Percentiles rank a stretch among this genome's conserved stretches.
These are phyloP conservation scores for Brachionus sp. DNA, from an alignment of 1,140 invertebrate species.

Conservation along the genomic window DNA sequence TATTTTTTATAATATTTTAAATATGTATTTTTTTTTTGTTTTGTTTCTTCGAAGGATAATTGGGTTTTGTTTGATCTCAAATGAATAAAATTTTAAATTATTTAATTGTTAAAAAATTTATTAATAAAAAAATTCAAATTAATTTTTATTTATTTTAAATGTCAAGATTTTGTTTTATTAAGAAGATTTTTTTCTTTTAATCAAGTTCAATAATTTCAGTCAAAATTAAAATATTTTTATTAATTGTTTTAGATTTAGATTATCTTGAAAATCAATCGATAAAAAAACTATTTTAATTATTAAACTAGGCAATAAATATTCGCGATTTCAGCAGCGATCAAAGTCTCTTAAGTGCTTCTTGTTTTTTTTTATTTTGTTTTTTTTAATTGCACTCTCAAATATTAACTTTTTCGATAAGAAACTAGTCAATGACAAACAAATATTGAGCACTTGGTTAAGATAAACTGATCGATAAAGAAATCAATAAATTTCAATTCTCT, in stretches of 20 bases:
- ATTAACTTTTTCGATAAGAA: conserved; percentile 23
- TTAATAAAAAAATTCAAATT: not conserved
- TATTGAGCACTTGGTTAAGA: conserved; percentile 25
- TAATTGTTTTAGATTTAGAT: conserved; percentile 25
- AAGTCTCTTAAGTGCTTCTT: conserved; percentile 43
- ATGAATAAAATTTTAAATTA: conserved; percentile 9
- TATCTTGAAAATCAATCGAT: conserved; percentile 15
- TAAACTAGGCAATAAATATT: not conserved
- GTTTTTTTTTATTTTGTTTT: not conserved
- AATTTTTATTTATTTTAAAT: not conserved
- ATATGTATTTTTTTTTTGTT: not conserved
- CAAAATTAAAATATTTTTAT: not conserved
- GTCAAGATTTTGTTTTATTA: not conserved
- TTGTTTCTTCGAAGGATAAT: not conserved
- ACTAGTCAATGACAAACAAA: not conserved
- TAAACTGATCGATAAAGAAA: conserved; percentile 29
- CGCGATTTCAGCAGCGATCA: not conserved
- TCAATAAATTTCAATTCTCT: conserved; percentile 23
- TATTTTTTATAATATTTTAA: not conserved
- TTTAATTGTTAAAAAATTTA: conserved; percentile 6
- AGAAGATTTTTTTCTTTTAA: not conserved
- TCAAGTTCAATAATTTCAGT: not conserved
- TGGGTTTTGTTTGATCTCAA: not conserved
- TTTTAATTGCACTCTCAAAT: not conserved
- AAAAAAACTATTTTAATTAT: conserved; percentile 10